Base-by-base conservation (phyloP, 2,797 vertebrate genomes). In the Pitangus sulphuratus region DNA sequence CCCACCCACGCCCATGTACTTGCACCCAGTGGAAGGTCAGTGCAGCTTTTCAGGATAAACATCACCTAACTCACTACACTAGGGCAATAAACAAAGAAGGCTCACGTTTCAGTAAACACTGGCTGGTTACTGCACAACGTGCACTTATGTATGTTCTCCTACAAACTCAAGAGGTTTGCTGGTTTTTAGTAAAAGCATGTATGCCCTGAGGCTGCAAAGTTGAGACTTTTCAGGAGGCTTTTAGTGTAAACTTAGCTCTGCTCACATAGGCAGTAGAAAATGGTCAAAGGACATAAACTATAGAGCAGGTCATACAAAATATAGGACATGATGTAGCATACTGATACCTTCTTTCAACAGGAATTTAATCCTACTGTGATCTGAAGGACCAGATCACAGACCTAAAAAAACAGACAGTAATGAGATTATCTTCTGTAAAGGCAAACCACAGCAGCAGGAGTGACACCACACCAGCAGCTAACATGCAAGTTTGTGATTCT, bases 1-100 rank as follows among this genome's bases (percentile, higher is more conserved):
- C 9, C 13, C 6, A 15, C 0, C 0, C 24, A 37, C 4, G 2
- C 25, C 12, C 14, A 15, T 3, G 44, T 33, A 18, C 42, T 65
- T 75, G n/a, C 3, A 72, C 40, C 30, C 48, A 21, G 26, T 30
- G 37, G 21, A 83, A 69, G 37, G 26, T 70, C 44, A 48, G 19
- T 14, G 9, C 48, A 69, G 35, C 7, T 54, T 92, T 84, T 64
- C 40, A 42, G 21, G 12, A 53, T 35, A 81, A 90, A 75, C 33
- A 35, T 51, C 64, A 77, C 48, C n/a, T 60, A 75, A 75, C 19
- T 78, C 25, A 31, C 8, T 35, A 21, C 39, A 35, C 28, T 28
- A 51, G 78, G 26, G 65, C 74, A 72, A 78, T 44, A 68, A 90
- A 86, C 9, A 72, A 57, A 58, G 15, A 48, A 82, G n/a, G 21